Evolutionary conservation across 2,797 vertebrate genomes (phyloP), one percentile per base, ranked within the genome.

Genomic region (Selene dorsalis): DNA sequence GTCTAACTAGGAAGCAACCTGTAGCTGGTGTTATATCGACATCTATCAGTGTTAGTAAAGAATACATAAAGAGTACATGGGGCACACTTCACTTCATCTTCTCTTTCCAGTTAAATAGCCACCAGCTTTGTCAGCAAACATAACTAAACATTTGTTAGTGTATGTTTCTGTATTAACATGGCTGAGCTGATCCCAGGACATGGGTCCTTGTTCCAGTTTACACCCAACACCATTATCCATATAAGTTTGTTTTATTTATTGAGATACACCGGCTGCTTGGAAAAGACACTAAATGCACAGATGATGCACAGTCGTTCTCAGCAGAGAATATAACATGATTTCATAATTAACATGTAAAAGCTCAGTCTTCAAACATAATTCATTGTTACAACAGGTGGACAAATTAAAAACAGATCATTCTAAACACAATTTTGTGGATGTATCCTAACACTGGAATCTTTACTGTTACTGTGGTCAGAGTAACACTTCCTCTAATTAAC

Each of bases 401-500:
- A 50, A 55, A 47, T 30, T 30, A 30, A 30, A 30, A 30, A 30
- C 5, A 30, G 30, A 35, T 35, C 14, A 45, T 32, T 38, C 47
- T 26, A 38, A 38, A 6, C 41, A 22, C 45, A 72, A 35, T 58
- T 16, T 39, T 4, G 47, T 28, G n/a, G 24, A 64, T 55, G 45
- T 50, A 20, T 62, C 38, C 47, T 48, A 58, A 68, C 28, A 64
- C 28, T 4, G 2, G 16, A 52, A 30, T 59, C 28, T 16, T 22
- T 32, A n/a, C 72, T 68, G 61, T 73, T 50, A 48, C 22, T 56
- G 11, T 61, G 22, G 10, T 53, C 22, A 52, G 18, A 52, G 22
- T 38, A 48, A 35, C 26, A 69, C 74, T 2, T 73, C 30, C 17
- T 80, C 50, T 63, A 57, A 74, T 75, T 64, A 79, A 30, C 4